Conservation (phyloP, 1,140 invertebrate genomes). For the Leptinotarsa defecta region DNA sequence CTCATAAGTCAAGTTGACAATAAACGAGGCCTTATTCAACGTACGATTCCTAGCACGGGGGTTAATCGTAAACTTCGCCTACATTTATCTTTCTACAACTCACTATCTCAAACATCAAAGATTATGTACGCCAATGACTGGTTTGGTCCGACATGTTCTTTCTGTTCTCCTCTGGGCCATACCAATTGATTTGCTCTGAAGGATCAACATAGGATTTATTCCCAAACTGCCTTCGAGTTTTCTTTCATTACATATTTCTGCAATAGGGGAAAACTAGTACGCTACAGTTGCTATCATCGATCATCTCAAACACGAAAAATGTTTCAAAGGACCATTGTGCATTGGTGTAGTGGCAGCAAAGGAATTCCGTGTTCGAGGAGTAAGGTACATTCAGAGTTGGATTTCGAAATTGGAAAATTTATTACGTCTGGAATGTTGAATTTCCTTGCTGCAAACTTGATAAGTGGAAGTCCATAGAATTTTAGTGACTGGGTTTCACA, state of each 20-base stretch:
- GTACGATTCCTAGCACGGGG: not conserved
- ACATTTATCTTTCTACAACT: not conserved
- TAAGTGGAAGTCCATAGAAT: no score
- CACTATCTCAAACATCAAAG: not conserved
- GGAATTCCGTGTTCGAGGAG: not conserved
- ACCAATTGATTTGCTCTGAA: slow-evolving; percentile 42
- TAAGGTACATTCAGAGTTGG: no score
- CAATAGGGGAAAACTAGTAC: slow-evolving; percentile 16
- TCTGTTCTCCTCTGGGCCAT: slow-evolving; percentile 31
- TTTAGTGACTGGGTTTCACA: no score
- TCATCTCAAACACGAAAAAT: not conserved
- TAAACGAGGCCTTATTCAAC: not conserved
- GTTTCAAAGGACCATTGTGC: not conserved
- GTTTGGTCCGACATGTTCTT: slow-evolving; percentile 28
- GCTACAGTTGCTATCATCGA: not conserved
- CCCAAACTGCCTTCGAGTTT: slow-evolving; percentile 41
- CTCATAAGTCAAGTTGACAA: not conserved
- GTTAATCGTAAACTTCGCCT: not conserved
- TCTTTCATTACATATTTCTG: slow-evolving; percentile 40
- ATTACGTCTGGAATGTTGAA: no score
- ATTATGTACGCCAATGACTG: not conserved
- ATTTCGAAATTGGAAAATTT: no score
- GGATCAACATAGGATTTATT: slow-evolving; percentile 41
- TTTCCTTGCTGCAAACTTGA: no score
- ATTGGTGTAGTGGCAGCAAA: not conserved